Conservation (phyloP, 2,113 vertebrate genomes). For the Mastomys natalensis region DNA sequence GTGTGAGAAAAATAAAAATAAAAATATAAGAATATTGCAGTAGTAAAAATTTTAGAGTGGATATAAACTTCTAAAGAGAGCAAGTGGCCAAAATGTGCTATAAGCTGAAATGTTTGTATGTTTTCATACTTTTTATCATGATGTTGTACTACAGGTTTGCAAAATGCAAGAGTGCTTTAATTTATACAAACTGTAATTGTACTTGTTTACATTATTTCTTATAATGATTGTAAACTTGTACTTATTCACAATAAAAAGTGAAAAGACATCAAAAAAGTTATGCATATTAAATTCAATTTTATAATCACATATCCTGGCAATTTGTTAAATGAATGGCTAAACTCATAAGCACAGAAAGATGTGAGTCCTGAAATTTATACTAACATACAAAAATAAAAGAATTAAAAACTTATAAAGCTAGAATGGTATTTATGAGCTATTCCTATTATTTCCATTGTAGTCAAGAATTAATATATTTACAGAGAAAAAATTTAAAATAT, state of each 20-base stretch:
- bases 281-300: neutral
- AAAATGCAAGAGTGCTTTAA: neutral
- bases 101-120: neutral
- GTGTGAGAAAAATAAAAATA: neutral
- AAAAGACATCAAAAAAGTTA: neutral
- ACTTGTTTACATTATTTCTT: neutral
- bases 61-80: neutral
- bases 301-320: neutral
- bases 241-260: neutral
- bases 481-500: neutral
- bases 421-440: neutral
- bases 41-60: neutral
- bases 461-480: neutral
- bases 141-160: accelerated
- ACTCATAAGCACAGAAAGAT: neutral
- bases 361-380: neutral
- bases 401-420: neutral
- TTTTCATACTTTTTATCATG: neutral
- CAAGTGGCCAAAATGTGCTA: accelerated
- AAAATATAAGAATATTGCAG: neutral
- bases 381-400: neutral
- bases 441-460: neutral
- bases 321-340: neutral
- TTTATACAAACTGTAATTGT: neutral
- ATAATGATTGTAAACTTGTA: neutral